A percentile compares a stretch with the other conserved stretches of the same genome.
phyloP scores from a whole-genome alignment of 2,113 vertebrate species.

The Microcebus lehilahytsara region DNA sequence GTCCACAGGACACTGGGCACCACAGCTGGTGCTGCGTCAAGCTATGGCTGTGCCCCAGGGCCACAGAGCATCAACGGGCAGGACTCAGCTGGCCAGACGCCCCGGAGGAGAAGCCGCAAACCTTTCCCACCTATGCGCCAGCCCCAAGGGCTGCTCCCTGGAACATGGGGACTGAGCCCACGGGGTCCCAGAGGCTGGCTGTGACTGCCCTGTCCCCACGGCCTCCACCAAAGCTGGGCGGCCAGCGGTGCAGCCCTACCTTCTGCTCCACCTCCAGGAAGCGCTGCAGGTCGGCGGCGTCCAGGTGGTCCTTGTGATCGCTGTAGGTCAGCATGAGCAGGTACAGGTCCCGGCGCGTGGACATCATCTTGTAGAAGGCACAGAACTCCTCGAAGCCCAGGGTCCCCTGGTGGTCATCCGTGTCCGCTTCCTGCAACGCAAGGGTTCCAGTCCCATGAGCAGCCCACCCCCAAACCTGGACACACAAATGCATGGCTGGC shows the following conservation, averaged over 20 bases:
- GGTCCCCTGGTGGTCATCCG: constrained; percentile 94
- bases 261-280: constrained; percentile 96
- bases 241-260: constrained; percentile 78
- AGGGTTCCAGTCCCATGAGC: neutral
- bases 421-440: constrained; percentile 92
- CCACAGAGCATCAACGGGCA: rapidly evolving
- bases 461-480: neutral
- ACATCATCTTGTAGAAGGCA: constrained; percentile 99
- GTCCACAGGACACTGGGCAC: rapidly evolving
- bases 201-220: neutral
- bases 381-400: constrained; percentile 98
- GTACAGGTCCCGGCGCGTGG: constrained; percentile 95
- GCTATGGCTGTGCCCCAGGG: neutral
- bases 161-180: neutral
- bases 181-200: neutral
- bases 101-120: neutral
- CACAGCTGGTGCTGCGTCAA: rapidly evolving
- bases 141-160: neutral
- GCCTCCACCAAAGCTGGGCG: neutral
- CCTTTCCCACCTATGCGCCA: neutral
- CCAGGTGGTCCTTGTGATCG: constrained; percentile 95
- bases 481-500: neutral
- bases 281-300: constrained; percentile 87
- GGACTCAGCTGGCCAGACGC: neutral
- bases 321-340: constrained; percentile 98